A percentile compares a stretch with the other conserved stretches of the same genome.
Evolutionary conservation across 2,888 invertebrate genomes (phyloP).

Genomic region (Limnephilus lunatus): DNA sequence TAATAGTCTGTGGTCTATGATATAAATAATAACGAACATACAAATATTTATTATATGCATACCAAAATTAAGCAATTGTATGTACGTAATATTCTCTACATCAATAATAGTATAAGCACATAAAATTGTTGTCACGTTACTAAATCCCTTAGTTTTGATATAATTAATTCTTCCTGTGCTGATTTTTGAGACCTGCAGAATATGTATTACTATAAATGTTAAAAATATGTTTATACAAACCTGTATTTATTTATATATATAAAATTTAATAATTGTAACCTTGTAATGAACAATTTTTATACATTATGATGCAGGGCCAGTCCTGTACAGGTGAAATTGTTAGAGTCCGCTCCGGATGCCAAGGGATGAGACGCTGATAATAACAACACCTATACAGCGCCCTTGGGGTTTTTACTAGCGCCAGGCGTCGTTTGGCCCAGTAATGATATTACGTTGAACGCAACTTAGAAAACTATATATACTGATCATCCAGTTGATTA

Average conservation of each 20-base stretch:
- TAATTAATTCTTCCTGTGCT: neutral
- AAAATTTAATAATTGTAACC: neutral
- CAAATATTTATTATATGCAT: neutral
- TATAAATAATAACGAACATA: neutral
- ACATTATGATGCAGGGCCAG: too few species aligned
- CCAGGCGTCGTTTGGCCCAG: too few species aligned
- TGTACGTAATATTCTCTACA: neutral
- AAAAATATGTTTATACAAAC: too few species aligned
- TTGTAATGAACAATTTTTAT: neutral
- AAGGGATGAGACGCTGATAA: too few species aligned
- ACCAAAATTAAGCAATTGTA: neutral
- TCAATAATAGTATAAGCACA: neutral
- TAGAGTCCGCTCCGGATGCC: too few species aligned
- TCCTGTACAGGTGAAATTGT: neutral
- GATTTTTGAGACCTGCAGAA: neutral
- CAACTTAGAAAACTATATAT: too few species aligned
- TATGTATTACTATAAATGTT: too few species aligned
- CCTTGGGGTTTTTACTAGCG: too few species aligned
- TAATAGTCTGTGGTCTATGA: neutral
- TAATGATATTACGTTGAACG: too few species aligned
- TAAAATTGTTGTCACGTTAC: neutral
- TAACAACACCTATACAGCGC: too few species aligned
- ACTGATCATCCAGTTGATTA: too few species aligned
- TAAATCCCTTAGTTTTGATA: neutral
- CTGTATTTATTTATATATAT: too few species aligned